Base-by-base conservation (phyloP, 2,888 invertebrate genomes). In the Pristionchus japonicus region DNA sequence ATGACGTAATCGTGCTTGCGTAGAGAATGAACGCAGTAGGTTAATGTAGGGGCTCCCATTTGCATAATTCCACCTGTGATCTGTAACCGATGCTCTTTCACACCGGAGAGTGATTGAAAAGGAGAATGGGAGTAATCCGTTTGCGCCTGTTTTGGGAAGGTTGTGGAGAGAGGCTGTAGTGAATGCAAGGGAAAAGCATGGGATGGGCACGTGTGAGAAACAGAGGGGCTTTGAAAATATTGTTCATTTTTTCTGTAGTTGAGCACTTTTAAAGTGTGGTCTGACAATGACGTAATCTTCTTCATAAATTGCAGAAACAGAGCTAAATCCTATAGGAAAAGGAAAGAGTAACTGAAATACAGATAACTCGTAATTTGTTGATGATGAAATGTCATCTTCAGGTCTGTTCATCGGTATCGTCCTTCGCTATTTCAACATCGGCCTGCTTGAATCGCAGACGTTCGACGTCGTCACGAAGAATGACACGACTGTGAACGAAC, bases 361-460 rank as follows among this genome's bases (percentile, higher is more conserved):
- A 57, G 52, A 3, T 1, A 17, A 11, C 70, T 74, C 0, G 9
- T 11, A 31, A 64, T 64, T 3, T 40, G 20, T 7, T 0, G 34
- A 37, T 31, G 34, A 34, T 0, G 0, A 23, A 31, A n/a, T n/a
- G n/a, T n/a, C 57, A 7, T 84, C n/a, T 91, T 64, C 88, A 93
- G 93, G 93, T 34, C 88, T 93, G n/a, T 87, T 93, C 31, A 91
- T 92, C 49, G 93, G 93, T 34, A 89, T 92, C 74, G 91, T 93
- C 64, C 91, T 93, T 37, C 89, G 91, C 17, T 93, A 92, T 88
- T 93, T 92, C 89, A 90, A 91, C 40, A 89, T 93, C 37, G 93
- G 93, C 0, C 84, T 91, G 40, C 89, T 93, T 27, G 91, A 92
- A 70, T 91, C 92, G n/a, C 91, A 92, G 88, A 92, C 93, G 1